These are phyloP conservation scores for Aculops lycopersici DNA, from an alignment of 1,140 invertebrate species.

Conservation along the genomic window DNA sequence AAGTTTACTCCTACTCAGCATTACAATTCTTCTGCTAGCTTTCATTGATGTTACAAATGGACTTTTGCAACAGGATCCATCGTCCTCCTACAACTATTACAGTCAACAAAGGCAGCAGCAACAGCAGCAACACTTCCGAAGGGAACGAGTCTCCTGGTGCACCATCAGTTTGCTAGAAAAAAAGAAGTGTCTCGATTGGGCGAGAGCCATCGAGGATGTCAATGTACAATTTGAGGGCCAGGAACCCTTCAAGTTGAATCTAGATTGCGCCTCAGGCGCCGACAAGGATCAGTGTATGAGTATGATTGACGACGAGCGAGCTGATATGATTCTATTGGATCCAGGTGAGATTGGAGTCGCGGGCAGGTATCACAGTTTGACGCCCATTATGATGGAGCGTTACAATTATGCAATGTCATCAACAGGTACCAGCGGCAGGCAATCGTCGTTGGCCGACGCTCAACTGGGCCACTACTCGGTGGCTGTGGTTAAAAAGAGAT, in stretches of 20 bases:
- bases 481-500: conserved; percentile 38
- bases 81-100: too few relatives aligned
- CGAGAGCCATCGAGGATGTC: conserved; percentile 24
- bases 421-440: background rate
- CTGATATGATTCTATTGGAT: conserved; percentile 53
- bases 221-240: conserved; percentile 7
- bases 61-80: too few relatives aligned
- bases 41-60: too few relatives aligned
- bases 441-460: conserved; percentile 5
- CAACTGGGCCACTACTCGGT: conserved; percentile 39
- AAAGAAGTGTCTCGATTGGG: conserved; percentile 36
- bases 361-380: conserved; percentile 59
- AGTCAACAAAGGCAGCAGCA: too few relatives aligned
- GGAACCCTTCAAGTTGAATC: conserved; percentile 6
- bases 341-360: conserved; percentile 69
- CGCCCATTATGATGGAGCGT: conserved; percentile 33
- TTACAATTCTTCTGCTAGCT: too few relatives aligned
- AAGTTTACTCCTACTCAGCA: too few relatives aligned
- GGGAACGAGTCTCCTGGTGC: conserved; percentile 28
- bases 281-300: conserved; percentile 18
- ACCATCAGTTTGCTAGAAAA: conserved; percentile 34
- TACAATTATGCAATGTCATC: conserved; percentile 14
- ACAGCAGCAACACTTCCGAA: too few relatives aligned
- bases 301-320: conserved; percentile 25
- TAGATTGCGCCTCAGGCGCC: conserved; percentile 11